phyloP scores from a whole-genome alignment of 2,797 vertebrate genomes.

The Scolopax bukidnonensis region DNA sequence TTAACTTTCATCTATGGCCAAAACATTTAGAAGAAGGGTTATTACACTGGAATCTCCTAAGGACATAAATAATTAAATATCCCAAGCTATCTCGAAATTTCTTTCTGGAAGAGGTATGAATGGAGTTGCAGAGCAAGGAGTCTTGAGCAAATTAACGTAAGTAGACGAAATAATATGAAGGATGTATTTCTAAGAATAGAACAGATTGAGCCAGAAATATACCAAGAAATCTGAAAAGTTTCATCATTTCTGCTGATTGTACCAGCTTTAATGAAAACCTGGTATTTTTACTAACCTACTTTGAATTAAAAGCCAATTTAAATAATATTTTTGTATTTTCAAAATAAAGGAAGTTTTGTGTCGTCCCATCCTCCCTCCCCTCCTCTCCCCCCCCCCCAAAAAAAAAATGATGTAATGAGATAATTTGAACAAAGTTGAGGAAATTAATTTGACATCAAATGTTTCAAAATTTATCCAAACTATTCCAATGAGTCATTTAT shows the following conservation, averaged over 20 bases:
- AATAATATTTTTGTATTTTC: background rate
- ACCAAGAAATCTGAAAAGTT: background rate
- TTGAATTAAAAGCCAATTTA: background rate
- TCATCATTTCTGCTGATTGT: background rate
- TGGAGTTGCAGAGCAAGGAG: background rate
- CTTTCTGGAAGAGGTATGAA: background rate
- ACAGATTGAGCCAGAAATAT: background rate
- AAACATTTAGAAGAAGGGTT: background rate
- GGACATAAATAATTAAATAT: background rate
- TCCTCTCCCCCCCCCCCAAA: too few relatives aligned
- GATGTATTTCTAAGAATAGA: background rate
- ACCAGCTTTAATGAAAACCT: background rate
- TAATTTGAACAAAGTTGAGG: background rate
- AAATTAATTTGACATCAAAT: background rate
- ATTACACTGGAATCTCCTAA: background rate
- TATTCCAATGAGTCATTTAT: background rate
- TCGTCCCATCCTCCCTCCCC: too few relatives aligned
- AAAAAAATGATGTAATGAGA: background rate
- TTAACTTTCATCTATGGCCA: background rate
- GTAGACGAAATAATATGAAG: background rate
- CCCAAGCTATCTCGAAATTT: background rate
- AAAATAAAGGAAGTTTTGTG: background rate
- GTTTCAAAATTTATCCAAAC: background rate
- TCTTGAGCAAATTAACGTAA: background rate
- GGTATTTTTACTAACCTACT: background rate